These are phyloP conservation scores for Hylomyscus alleni DNA, from an alignment of 2,797 vertebrate species.

Conservation along the genomic window DNA sequence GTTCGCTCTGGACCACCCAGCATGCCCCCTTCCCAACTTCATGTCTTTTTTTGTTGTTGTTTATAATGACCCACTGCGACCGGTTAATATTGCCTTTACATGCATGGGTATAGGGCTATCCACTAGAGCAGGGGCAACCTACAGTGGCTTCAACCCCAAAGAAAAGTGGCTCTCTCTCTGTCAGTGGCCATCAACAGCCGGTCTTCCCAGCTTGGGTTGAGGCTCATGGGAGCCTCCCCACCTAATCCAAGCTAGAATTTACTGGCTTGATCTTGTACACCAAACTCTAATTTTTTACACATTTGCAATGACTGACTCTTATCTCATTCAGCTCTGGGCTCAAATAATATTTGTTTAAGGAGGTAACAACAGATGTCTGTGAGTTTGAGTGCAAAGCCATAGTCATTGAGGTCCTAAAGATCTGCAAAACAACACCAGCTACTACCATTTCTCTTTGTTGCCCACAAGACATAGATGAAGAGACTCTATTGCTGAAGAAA, in stretches of 20 bases:
- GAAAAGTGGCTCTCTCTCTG: background rate
- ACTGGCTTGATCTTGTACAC: background rate
- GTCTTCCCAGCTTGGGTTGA: background rate
- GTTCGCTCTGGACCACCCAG: background rate
- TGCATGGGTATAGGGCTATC: too few relatives aligned
- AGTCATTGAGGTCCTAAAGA: background rate
- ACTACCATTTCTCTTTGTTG: background rate
- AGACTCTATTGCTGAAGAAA: background rate
- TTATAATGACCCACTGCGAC: background rate
- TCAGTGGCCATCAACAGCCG: background rate
- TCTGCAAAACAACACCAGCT: background rate
- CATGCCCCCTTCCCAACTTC: background rate
- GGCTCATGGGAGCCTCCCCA: background rate
- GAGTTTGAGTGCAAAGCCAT: background rate
- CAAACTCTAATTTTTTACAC: background rate
- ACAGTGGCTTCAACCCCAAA: background rate
- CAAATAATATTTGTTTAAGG: background rate
- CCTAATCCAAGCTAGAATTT: background rate
- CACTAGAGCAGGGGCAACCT: background rate
- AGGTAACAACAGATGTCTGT: too few relatives aligned
- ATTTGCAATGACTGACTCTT: background rate
- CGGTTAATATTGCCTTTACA: background rate
- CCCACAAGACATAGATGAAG: background rate
- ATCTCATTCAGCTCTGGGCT: background rate
- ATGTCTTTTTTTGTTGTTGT: background rate